These are phyloP conservation scores for Pycnonotus jocosus DNA, from an alignment of 2,113 vertebrate genomes.

Conservation along the genomic window DNA sequence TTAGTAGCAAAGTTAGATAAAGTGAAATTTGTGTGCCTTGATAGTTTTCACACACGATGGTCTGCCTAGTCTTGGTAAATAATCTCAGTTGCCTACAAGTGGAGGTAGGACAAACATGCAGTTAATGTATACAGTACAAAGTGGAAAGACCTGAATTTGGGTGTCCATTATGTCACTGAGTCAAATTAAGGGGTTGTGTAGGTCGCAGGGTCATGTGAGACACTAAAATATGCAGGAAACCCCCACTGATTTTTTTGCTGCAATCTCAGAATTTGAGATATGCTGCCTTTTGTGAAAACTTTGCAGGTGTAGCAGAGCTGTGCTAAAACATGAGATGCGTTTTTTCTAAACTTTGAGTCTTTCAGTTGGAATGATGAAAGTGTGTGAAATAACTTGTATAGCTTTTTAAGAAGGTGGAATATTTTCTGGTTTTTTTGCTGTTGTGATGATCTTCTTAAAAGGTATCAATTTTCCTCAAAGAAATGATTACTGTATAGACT, in stretches of 20 bases:
- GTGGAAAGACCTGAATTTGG: not conserved
- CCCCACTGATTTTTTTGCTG: not conserved
- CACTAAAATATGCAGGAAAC: not conserved
- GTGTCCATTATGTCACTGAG: not conserved
- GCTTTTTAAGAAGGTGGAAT: not conserved
- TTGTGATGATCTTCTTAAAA: not conserved
- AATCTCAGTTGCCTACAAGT: fast-evolving
- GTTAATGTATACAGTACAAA: fast-evolving
- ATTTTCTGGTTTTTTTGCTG: not conserved
- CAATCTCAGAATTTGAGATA: not conserved
- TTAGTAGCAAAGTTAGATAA: not conserved
- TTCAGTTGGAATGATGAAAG: not conserved
- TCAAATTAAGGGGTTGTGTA: not conserved
- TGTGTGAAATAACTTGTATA: not conserved
- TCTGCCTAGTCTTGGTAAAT: not conserved
- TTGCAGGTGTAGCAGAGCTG: not conserved
- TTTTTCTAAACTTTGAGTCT: not conserved
- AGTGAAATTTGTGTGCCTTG: not conserved
- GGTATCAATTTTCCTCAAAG: not conserved
- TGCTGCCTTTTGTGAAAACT: fast-evolving
- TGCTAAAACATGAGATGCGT: fast-evolving
- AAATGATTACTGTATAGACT: not conserved
- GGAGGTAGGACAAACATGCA: not conserved
- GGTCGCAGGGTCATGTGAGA: not conserved
- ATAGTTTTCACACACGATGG: not conserved